Evolutionary conservation across 2,113 vertebrate genomes (phyloP).

Genomic region (Carollia perspicillata): DNA sequence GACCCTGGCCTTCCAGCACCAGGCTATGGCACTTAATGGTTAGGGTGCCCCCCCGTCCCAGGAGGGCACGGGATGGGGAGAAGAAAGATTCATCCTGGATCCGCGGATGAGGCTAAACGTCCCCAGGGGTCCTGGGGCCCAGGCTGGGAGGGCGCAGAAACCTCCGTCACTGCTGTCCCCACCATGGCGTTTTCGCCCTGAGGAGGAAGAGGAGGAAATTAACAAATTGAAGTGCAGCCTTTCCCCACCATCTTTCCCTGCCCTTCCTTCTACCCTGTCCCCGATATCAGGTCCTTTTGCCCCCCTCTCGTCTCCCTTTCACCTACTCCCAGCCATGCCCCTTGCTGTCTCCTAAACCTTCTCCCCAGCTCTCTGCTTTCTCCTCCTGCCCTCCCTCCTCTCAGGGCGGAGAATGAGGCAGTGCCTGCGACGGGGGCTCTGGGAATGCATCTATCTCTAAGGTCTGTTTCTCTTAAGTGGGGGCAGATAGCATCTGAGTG

Average conservation of each 20-base stretch:
- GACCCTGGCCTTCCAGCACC: neutral
- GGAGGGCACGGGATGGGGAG: neutral
- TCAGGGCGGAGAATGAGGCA: neutral
- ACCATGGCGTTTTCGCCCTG: neutral
- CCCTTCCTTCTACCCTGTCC: neutral
- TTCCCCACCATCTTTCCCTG: neutral
- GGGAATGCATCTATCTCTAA: neutral
- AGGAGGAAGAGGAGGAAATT: neutral
- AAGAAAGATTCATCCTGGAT: neutral
- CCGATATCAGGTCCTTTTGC: no score
- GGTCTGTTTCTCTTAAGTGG: neutral
- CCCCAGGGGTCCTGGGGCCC: neutral
- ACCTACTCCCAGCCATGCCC: neutral
- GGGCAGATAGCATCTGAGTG: neutral
- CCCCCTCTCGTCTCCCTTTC: neutral
- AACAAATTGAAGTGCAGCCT: neutral
- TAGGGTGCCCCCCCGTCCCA: accelerated
- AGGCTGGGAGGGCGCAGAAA: neutral
- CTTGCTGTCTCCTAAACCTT: neutral
- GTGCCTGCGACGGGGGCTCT: no score
- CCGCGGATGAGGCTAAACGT: no score
- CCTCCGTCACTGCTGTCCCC: neutral
- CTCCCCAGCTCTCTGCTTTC: neutral
- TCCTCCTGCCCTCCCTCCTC: neutral
- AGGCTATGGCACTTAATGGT: neutral